Evolutionary conservation across 2,888 invertebrate species (phyloP), one percentile per base, ranked within the genome.

Genomic region (Blomia tropicalis): DNA sequence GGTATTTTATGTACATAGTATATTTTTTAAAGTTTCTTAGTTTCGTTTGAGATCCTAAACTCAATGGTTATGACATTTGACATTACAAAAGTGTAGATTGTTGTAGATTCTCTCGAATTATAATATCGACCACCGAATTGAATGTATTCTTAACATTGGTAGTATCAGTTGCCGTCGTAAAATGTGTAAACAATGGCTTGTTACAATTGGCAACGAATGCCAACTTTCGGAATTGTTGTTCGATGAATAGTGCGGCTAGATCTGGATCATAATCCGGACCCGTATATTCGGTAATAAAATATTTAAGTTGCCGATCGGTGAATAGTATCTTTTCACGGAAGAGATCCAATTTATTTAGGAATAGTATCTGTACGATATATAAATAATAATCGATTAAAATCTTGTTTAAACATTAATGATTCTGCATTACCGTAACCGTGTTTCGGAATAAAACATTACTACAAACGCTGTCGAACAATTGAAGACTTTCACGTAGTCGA

Each of bases 111-210:
- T 80, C 79, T 66, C 79, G 77, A 63, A 81, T 77, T 43, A 81
- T 80, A 70, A 80, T 81, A 71, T 81, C 81, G 80, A 81, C 81
- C 64, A 81, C 80, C 41, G 80, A 79, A 70, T 81, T 80, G 69
- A 81, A 81, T 30, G 81, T 81, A 22, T 80, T 80, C 72, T 80
- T 80, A 32, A 81, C 79, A 72, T 81, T 81, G 67, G 79, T 79
- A 27, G 81, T 82, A 69, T 82, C 81, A 0, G 81, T 82, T 31
- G 82, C 82, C 14, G 81, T 82, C 43, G 81, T 81, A 71, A 81
- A 81, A 72, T 82, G 82, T 1, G 81, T 80, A 71, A 80, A 81
- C 30, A 81, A 73, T 14, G 80, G 78, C 71, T 80, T 79, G 54
- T 78, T 74, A 4, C 78, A 77, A 69, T 79, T 78, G 29, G 31